Evolutionary conservation across 2,888 invertebrate species (phyloP), one percentile per base, ranked within the genome.

Genomic region (Ephialtes manifestator): DNA sequence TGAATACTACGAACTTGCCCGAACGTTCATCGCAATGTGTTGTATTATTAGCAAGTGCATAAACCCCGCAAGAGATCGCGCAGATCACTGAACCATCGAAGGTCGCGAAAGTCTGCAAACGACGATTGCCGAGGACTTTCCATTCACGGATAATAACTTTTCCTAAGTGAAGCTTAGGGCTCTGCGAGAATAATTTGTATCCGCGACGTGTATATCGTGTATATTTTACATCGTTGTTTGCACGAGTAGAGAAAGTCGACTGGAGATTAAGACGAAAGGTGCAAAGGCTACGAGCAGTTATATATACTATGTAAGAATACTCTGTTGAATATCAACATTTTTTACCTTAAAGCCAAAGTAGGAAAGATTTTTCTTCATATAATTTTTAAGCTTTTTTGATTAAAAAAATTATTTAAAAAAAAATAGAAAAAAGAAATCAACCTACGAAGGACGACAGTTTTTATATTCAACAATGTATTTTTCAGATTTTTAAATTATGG

Each of bases 71-170:
- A 1, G 67, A 72, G 48, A 70, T 67, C 58, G 65, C 71, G 58
- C 76, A 67, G 84, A 84, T 84, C 84, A 77, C 67, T 84, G 84
- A 84, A 84, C 84, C 80, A 67, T 67, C 84, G 84, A 84, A 81
- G 84, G 84, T 84, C 84, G 76, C 20, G 60, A 18, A 20, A n/a
- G 18, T n/a, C 35, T 10, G n/a, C 74, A 70, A 70, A 63, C 43
- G 43, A 60, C 35, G 35, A 65, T 48, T 46, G 20, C 63, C 18
- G 39, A 55, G 13, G 53, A 65, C 72, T 80, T 77, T 77, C 76
- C 80, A 84, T 84, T 81, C 72, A 53, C 53, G 75, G 46, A 74
- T 76, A 51, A 81, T 71, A 31, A 70, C n/a, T 81, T 67, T 58
- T 60, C 67, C 53, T 68, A 58, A 8, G 28, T 13, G n/a, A 0